These are phyloP conservation scores for Coregonus sp. DNA, from an alignment of 2,797 vertebrate genomes.

Conservation along the genomic window DNA sequence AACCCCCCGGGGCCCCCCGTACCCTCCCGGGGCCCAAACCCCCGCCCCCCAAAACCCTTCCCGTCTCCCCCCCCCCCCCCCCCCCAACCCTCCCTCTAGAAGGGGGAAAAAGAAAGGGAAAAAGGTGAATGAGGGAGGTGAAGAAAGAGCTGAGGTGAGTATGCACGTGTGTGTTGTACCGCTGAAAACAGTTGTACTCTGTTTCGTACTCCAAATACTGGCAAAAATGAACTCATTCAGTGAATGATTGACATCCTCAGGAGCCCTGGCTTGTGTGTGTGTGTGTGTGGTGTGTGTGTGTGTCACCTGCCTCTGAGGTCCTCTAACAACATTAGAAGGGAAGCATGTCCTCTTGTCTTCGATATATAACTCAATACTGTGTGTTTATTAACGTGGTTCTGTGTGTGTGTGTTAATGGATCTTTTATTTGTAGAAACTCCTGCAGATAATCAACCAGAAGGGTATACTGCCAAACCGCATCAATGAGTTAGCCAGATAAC, in stretches of 20 bases:
- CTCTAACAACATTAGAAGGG: slow-evolving; percentile 41
- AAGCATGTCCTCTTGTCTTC: slow-evolving; percentile 40
- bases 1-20: no score
- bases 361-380: slow-evolving; percentile 41
- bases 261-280: background rate
- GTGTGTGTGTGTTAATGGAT: background rate
- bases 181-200: no score
- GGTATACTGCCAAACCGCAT: background rate
- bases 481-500: background rate
- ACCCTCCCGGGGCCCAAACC: no score
- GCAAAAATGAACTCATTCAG: no score
- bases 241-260: no score
- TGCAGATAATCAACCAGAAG: background rate
- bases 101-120: no score
- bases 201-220: no score
- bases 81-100: no score
- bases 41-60: no score
- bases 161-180: background rate
- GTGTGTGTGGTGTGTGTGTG: slow-evolving; percentile 12
- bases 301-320: slow-evolving; percentile 41
- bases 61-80: no score
- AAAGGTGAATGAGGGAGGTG: slow-evolving; percentile 94
- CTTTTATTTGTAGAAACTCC: background rate
- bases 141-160: slow-evolving; percentile 97
- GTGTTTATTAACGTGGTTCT: slow-evolving; percentile 9